These are phyloP conservation scores for Cryptocephalus moraei DNA, from an alignment of 2,888 invertebrate species.

Conservation along the genomic window DNA sequence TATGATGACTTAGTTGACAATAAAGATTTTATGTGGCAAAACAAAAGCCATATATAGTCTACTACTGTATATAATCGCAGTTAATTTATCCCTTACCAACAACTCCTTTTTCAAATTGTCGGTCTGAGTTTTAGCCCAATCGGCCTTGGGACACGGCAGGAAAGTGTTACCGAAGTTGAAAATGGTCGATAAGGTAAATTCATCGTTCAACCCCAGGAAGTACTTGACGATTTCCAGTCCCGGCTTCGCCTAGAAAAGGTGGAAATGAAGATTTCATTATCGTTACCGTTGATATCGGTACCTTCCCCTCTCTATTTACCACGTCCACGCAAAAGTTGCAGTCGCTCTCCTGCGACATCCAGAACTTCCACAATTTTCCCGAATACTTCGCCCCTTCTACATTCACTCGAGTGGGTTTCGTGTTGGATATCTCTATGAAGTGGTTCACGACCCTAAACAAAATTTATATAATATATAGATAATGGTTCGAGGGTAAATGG, in stretches of 20 bases:
- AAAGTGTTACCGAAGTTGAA: slow-evolving; percentile 54
- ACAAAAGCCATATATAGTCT: too few relatives aligned
- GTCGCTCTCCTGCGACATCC: slow-evolving; percentile 60
- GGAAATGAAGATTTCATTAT: neutral
- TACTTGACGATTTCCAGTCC: slow-evolving; percentile 50
- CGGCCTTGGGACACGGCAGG: slow-evolving; percentile 52
- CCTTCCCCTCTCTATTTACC: slow-evolving; percentile 49
- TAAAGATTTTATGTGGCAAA: too few relatives aligned
- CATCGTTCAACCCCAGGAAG: slow-evolving; percentile 33
- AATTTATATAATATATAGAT: too few relatives aligned
- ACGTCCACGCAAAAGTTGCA: slow-evolving; percentile 50
- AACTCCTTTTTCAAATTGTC: slow-evolving; percentile 49
- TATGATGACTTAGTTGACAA: too few relatives aligned
- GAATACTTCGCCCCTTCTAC: slow-evolving; percentile 44
- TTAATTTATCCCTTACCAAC: slow-evolving; percentile 38
- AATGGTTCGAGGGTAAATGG: too few relatives aligned
- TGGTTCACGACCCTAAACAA: slow-evolving; percentile 37
- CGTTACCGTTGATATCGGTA: slow-evolving; percentile 19
- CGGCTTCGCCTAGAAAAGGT: slow-evolving; percentile 36
- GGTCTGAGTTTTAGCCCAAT: slow-evolving; percentile 54
- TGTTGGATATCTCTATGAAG: slow-evolving; percentile 29
- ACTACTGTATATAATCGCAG: too few relatives aligned
- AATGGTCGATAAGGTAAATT: slow-evolving; percentile 58
- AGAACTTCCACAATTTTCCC: slow-evolving; percentile 61
- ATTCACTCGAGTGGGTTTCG: slow-evolving; percentile 26